Evolutionary conservation across 1,140 invertebrate genomes (phyloP).

Genomic region (Copidosoma floridanum): DNA sequence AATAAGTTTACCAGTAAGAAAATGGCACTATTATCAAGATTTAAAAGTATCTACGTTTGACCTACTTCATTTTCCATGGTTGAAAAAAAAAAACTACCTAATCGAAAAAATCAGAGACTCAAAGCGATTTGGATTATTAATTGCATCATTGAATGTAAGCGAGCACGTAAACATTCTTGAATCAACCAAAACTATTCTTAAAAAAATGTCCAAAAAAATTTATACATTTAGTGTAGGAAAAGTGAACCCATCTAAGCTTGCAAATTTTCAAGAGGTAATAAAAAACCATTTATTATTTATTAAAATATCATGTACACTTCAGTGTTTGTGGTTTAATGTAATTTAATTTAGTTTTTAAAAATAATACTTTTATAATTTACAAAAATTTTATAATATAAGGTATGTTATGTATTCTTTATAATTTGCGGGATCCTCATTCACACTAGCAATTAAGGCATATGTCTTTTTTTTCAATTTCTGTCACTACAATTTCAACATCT

Average conservation of each 20-base stretch:
- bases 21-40: not conserved
- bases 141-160: not conserved
- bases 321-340: too few relatives aligned
- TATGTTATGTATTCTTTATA: too few relatives aligned
- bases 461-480: too few relatives aligned
- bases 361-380: too few relatives aligned
- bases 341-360: too few relatives aligned
- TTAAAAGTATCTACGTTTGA: not conserved
- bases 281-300: too few relatives aligned
- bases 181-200: not conserved
- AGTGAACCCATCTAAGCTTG: not conserved
- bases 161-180: not conserved
- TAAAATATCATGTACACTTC: too few relatives aligned
- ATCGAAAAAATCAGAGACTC: not conserved
- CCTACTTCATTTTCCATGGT: not conserved
- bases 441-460: too few relatives aligned
- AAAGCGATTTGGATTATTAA: not conserved
- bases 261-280: not conserved
- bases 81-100: not conserved
- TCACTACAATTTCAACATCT: too few relatives aligned
- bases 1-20: not conserved
- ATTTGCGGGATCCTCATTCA: too few relatives aligned
- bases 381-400: too few relatives aligned
- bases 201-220: not conserved
- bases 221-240: not conserved